phyloP scores from a whole-genome alignment of 2,888 invertebrate species.

The Dicyrtoma fusca region DNA sequence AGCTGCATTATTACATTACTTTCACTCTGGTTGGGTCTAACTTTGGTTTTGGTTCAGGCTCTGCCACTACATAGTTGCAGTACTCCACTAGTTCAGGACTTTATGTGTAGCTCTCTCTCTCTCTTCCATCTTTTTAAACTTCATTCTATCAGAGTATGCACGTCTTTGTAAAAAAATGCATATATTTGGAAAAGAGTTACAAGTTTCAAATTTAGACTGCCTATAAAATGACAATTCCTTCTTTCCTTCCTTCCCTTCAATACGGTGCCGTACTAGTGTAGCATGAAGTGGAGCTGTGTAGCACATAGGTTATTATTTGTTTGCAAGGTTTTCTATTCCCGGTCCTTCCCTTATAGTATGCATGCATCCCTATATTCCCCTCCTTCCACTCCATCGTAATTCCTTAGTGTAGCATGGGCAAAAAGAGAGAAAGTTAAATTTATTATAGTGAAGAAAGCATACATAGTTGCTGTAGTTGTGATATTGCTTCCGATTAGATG shows the following conservation, averaged over 20 bases:
- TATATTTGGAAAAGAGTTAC: no score
- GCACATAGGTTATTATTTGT: no score
- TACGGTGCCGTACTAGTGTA: not conserved
- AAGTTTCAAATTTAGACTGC: no score
- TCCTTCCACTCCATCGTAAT: not conserved
- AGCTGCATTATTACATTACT: no score
- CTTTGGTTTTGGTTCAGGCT: not conserved
- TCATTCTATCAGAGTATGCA: not conserved
- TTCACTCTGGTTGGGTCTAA: no score
- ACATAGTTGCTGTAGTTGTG: not conserved
- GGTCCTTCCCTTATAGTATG: no score
- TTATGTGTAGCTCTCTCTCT: not conserved
- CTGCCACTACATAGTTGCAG: no score
- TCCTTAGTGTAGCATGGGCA: not conserved
- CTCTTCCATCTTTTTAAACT: not conserved
- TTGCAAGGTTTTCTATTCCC: no score
- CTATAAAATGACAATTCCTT: no score
- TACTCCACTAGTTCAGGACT: not conserved
- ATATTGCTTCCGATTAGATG: not conserved
- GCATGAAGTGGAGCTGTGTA: no score
- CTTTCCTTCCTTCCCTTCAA: not conserved
- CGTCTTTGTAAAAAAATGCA: no score
- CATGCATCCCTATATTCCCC: not conserved
- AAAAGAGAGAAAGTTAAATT: not conserved
- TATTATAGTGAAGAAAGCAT: not conserved